phyloP scores from a whole-genome alignment of 2,888 invertebrate species.

The Lochmaea capreae region DNA sequence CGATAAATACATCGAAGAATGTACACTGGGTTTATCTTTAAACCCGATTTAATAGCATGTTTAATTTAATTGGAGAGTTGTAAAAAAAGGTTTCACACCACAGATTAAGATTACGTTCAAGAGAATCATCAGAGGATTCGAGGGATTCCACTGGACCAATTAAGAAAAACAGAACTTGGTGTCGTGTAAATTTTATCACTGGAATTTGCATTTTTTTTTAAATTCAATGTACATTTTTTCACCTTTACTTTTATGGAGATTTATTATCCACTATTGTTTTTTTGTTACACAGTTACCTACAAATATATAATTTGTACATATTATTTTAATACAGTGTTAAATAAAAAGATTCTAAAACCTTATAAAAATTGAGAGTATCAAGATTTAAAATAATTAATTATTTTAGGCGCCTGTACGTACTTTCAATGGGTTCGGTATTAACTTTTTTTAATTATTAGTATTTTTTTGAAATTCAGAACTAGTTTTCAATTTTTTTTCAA shows the following conservation, averaged over 20 bases:
- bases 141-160: slow-evolving; percentile 24
- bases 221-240: not conserved
- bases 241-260: not conserved
- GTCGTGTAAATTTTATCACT: not conserved
- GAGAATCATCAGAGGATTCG: slow-evolving; percentile 28
- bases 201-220: not conserved
- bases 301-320: slow-evolving; percentile 13
- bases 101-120: slow-evolving; percentile 37
- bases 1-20: slow-evolving; percentile 17
- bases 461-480: no score
- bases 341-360: not conserved
- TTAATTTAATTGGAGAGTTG: slow-evolving; percentile 27
- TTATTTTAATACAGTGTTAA: not conserved
- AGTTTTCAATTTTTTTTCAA: no score
- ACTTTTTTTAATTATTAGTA: no score
- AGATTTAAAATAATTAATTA: not conserved
- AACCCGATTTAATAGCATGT: slow-evolving; percentile 27
- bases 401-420: no score
- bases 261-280: slow-evolving; percentile 1
- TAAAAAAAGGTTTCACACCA: slow-evolving; percentile 38
- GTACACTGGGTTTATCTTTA: slow-evolving; percentile 14
- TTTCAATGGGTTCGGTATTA: no score
- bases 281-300: slow-evolving; percentile 1
- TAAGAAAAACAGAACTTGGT: slow-evolving; percentile 7
- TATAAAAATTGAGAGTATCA: not conserved